Conservation (phyloP, 2,797 vertebrate genomes). For the Nyctalus aviator region DNA sequence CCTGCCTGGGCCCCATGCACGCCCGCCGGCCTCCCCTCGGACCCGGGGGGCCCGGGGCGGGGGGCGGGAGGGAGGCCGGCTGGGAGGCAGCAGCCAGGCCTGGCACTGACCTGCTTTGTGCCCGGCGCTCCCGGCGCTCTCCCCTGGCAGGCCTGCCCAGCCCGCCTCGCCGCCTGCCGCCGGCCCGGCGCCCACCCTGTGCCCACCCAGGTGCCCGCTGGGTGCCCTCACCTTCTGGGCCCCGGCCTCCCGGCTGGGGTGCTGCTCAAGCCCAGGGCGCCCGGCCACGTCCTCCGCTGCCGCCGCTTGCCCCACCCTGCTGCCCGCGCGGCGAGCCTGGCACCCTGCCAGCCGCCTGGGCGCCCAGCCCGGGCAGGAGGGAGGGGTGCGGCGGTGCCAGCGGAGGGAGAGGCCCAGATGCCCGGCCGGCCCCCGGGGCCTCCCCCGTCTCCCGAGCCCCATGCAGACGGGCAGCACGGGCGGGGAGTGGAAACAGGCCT, state of each 20-base stretch:
- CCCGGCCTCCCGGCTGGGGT: conserved; percentile 63
- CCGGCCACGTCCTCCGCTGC: conserved; percentile 76
- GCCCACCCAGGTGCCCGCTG: conserved; percentile 1
- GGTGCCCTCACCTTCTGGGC: conserved; percentile 77
- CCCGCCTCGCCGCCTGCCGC: background rate
- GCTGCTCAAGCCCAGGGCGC: conserved; percentile 74
- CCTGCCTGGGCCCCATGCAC: background rate
- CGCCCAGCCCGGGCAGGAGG: conserved; percentile 74
- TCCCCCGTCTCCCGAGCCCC: conserved; percentile 70
- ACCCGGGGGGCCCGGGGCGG: background rate
- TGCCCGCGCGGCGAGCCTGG: conserved; percentile 80
- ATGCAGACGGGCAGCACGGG: conserved; percentile 77
- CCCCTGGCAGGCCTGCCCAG: background rate
- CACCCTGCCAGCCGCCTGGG: conserved; percentile 77
- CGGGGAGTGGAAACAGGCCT: conserved; percentile 75
- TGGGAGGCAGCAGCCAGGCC: background rate
- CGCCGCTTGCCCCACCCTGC: conserved; percentile 75
- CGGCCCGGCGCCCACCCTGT: background rate
- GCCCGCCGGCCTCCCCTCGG: background rate
- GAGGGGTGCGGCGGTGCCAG: conserved; percentile 68
- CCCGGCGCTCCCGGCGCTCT: background rate
- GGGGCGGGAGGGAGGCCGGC: background rate
- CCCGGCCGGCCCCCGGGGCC: conserved; percentile 51
- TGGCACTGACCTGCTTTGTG: conserved; percentile 80
- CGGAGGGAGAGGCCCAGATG: conserved; percentile 78